These are phyloP conservation scores for Ascaphus truei DNA, from an alignment of 2,113 vertebrate species.

Conservation along the genomic window DNA sequence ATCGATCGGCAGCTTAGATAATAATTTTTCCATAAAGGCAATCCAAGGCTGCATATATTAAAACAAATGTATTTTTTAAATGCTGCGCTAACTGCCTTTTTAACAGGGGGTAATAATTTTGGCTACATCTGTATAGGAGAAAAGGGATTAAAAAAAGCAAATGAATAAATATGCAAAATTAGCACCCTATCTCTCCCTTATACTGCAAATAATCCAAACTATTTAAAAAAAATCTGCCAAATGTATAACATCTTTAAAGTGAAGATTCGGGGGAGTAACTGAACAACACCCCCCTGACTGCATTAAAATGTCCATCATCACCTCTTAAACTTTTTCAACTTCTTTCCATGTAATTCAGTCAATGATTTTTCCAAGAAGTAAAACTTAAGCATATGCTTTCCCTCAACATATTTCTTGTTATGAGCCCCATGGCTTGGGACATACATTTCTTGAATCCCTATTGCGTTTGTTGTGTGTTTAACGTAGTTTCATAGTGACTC, in stretches of 20 bases:
- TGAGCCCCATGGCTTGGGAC: background rate
- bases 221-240: background rate
- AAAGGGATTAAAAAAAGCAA: background rate
- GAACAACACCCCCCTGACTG: background rate
- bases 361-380: background rate
- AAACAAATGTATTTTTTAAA: too few relatives aligned
- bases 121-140: too few relatives aligned
- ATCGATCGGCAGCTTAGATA: too few relatives aligned
- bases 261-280: background rate
- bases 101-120: too few relatives aligned
- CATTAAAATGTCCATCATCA: background rate
- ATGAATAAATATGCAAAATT: background rate
- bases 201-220: background rate
- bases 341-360: conserved; percentile 1
- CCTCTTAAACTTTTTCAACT: background rate
- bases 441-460: too few relatives aligned
- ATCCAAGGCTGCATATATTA: too few relatives aligned
- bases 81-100: too few relatives aligned
- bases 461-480: too few relatives aligned
- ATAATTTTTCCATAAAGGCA: too few relatives aligned
- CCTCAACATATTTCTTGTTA: background rate
- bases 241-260: background rate
- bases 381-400: conserved; percentile 19
- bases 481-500: too few relatives aligned
- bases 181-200: background rate